Conservation (phyloP, 2,888 invertebrate species). For the Hyposoter dolosus region DNA sequence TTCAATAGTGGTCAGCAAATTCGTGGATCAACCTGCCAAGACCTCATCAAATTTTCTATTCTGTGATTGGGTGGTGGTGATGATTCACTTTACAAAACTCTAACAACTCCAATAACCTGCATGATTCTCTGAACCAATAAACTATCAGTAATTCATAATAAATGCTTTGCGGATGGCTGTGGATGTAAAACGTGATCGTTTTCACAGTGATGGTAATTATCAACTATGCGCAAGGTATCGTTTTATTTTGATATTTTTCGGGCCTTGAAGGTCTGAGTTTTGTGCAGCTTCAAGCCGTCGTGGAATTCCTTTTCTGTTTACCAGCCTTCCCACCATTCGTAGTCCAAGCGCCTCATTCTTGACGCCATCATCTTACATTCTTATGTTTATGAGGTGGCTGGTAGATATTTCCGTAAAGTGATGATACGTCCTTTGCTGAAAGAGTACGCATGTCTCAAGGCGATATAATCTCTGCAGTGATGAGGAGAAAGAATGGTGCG, state of each 20-base stretch:
- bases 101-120: slow-evolving; percentile 13
- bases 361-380: slow-evolving; percentile 10
- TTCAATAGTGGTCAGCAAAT: slow-evolving; percentile 56
- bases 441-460: slow-evolving; percentile 43
- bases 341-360: slow-evolving; percentile 35
- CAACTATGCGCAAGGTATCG: not conserved
- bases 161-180: not conserved
- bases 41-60: not conserved
- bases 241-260: slow-evolving; percentile 1
- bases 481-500: slow-evolving; percentile 24
- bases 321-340: slow-evolving; percentile 27
- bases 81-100: slow-evolving; percentile 12
- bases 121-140: not conserved
- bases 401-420: slow-evolving; percentile 63
- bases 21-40: slow-evolving; percentile 31
- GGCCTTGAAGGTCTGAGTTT: too few relatives aligned
- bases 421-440: slow-evolving; percentile 66
- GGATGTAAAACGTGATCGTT: not conserved
- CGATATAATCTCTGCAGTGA: slow-evolving; percentile 47
- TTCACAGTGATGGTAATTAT: not conserved
- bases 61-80: slow-evolving; percentile 41
- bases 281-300: not conserved
- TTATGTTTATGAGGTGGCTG: slow-evolving; percentile 27
- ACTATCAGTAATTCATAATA: not conserved
- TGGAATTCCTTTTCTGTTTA: slow-evolving; percentile 21